These are phyloP conservation scores for Dolichallabes microphthalmus DNA, from an alignment of 2,113 vertebrate species.

Conservation along the genomic window DNA sequence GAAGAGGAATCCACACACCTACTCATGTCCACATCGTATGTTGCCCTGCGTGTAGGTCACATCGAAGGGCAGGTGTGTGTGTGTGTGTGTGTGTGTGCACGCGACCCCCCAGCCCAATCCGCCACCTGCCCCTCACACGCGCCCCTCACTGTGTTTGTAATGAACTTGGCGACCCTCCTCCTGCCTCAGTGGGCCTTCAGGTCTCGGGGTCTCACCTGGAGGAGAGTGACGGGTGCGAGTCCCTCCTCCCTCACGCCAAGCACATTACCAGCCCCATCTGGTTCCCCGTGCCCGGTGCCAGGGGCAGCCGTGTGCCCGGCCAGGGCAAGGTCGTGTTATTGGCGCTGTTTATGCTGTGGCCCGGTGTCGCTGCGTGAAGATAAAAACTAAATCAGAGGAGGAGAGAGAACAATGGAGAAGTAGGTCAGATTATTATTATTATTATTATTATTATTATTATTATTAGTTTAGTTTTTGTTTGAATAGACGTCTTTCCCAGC, in stretches of 20 bases:
- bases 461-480: not conserved
- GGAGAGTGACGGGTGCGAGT: constrained; percentile 39
- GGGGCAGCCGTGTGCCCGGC: constrained; percentile 50
- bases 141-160: constrained; percentile 54
- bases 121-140: constrained; percentile 11
- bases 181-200: constrained; percentile 26
- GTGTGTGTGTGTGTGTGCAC: constrained; percentile 12
- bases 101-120: not conserved
- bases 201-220: constrained; percentile 57
- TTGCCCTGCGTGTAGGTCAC: constrained; percentile 40
- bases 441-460: not conserved
- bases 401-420: not conserved
- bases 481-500: not conserved
- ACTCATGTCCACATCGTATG: constrained; percentile 20
- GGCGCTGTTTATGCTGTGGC: constrained; percentile 60
- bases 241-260: constrained; percentile 59
- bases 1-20: not conserved
- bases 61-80: constrained; percentile 38
- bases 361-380: constrained; percentile 63
- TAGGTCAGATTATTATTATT: not conserved
- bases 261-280: constrained; percentile 76
- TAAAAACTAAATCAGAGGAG: constrained; percentile 38
- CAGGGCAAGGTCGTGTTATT: constrained; percentile 74
- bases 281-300: constrained; percentile 59
- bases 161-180: constrained; percentile 51